Base-by-base conservation (phyloP, 2,113 vertebrate genomes). In the Oxygymnocypris stewartii region DNA sequence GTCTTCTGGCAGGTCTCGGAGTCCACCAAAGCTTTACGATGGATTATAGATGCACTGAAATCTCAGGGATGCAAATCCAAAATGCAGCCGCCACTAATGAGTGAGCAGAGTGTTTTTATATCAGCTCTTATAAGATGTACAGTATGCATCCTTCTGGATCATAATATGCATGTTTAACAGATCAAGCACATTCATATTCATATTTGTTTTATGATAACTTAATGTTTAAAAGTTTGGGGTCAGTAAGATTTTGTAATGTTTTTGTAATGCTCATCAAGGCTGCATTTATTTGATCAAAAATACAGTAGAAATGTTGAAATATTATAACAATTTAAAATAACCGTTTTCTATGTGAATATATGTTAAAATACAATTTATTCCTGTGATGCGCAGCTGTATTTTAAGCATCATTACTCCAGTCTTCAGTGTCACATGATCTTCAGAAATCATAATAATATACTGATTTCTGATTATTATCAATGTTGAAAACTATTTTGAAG, bases 1-100 rank as follows among this genome's bases (percentile, higher is more conserved):
- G 76, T 31, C 79, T 31, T 90, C 44, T 54, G 37, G 28, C 92
- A 99, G 98, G 92, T 95, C 81, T 82, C 91, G 0, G 95, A 96
- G 91, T 96, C 91, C 0, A 40, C 94, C 86, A 94, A 92, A 91
- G 94, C 95, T 0, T 92, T 99, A 86, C 93, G 95, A 71, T 97
- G 96, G 97, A 96, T 99, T 6, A 92, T 97, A 90, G 95, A 94
- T 23, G 92, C 92, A 0, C 92, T 99, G 73, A 93, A 92, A 88
- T 91, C 90, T 79, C 92, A 91, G 0, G 94, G 94, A 65, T 94
- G 93, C 18, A 83, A 92, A 74, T 89, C 91, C 0, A 93, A 92
- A 7, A 93, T 94, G 11, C 89, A 93, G 0, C 25, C 91, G 10
- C 94, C 95, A 0, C 2, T 88, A 0, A 4, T 91, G 47, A 92